phyloP scores from a whole-genome alignment of 2,888 invertebrate genomes.

The Zaprionus lineosus region DNA sequence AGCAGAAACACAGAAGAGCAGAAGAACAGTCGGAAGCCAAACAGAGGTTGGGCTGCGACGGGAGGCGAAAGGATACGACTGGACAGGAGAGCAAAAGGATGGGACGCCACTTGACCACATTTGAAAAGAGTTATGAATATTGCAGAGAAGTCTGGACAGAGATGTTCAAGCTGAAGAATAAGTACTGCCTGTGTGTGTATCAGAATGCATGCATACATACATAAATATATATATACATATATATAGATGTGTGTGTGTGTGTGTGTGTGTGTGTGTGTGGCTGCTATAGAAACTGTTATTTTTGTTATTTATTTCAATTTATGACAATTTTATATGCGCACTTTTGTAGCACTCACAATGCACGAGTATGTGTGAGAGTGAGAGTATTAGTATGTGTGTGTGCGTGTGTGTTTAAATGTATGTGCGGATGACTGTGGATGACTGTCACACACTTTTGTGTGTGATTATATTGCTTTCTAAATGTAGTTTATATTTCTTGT shows the following conservation, averaged over 20 bases:
- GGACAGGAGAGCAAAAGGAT: slow-evolving; percentile 3
- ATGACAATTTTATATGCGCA: slow-evolving; percentile 70
- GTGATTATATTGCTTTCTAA: slow-evolving; percentile 50
- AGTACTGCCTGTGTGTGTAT: too few relatives aligned
- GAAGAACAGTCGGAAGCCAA: background rate
- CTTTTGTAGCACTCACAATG: slow-evolving; percentile 53
- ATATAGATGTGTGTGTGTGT: slow-evolving; percentile 14
- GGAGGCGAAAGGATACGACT: background rate
- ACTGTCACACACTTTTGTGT: slow-evolving; percentile 2
- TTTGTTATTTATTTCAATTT: slow-evolving; percentile 77
- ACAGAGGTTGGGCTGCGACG: too few relatives aligned
- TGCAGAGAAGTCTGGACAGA: slow-evolving; percentile 54
- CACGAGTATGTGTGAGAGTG: background rate
- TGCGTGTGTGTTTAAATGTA: background rate
- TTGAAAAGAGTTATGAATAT: slow-evolving; percentile 77
- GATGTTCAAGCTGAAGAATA: too few relatives aligned
- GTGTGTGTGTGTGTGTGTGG: slow-evolving; percentile 15
- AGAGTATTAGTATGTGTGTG: slow-evolving; percentile 9
- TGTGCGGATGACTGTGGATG: background rate
- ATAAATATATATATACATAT: too few relatives aligned
- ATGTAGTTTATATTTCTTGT: slow-evolving; percentile 26
- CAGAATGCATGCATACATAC: too few relatives aligned
- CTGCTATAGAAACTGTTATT: slow-evolving; percentile 67
- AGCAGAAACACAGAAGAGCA: background rate
- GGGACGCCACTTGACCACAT: slow-evolving; percentile 69